Percentiles rank a stretch among this genome's conserved stretches.
Conservation (phyloP, 1,140 invertebrate species). For the Harpegnathos saltator region DNA sequence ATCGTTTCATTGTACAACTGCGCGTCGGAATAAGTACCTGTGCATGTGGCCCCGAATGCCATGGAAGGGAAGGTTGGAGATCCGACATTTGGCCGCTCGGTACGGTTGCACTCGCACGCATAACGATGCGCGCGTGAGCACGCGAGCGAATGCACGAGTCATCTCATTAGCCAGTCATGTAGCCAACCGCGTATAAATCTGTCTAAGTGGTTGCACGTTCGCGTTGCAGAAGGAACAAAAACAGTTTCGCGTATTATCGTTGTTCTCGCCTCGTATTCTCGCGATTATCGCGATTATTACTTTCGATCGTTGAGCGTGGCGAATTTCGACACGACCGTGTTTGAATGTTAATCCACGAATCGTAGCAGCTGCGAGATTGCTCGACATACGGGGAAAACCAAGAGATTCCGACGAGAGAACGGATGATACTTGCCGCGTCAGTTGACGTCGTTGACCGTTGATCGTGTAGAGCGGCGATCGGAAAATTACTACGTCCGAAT, state of each 20-base stretch:
- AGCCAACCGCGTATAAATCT: slow-evolving; percentile 21
- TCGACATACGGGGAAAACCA: background rate
- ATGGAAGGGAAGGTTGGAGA: background rate
- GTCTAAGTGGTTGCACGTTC: slow-evolving; percentile 11
- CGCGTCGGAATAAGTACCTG: slow-evolving; percentile 31
- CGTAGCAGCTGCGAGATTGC: too few relatives aligned
- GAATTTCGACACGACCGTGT: too few relatives aligned
- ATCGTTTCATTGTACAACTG: slow-evolving; percentile 33
- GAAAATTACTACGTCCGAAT: background rate
- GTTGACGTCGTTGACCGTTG: background rate
- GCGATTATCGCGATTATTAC: slow-evolving; percentile 11
- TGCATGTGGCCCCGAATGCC: slow-evolving; percentile 18
- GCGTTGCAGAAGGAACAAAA: slow-evolving; percentile 36
- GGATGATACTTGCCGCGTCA: background rate
- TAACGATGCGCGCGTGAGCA: too few relatives aligned
- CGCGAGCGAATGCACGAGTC: slow-evolving; percentile 38
- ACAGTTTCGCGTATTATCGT: background rate
- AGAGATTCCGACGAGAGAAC: background rate
- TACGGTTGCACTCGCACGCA: slow-evolving; percentile 30
- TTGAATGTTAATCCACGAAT: too few relatives aligned
- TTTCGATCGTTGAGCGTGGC: background rate
- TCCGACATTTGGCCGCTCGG: slow-evolving; percentile 37
- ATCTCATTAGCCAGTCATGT: slow-evolving; percentile 47
- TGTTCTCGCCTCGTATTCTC: background rate
- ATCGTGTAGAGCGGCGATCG: background rate